Conservation (phyloP, 2,888 invertebrate genomes). For the Chalcis sispes region DNA sequence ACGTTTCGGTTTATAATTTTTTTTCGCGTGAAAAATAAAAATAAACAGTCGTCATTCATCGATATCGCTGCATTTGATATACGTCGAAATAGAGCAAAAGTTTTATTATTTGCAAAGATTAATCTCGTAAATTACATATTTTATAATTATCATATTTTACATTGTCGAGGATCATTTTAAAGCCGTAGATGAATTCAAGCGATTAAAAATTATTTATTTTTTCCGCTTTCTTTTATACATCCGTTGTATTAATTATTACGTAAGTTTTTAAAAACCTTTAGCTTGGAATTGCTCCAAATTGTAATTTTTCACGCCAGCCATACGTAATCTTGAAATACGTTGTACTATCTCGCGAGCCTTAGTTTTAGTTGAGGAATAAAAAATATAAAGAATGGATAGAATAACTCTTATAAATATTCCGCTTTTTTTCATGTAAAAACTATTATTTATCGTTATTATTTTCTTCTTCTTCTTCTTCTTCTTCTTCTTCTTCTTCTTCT, state of each 20-base stretch:
- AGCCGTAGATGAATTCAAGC: background rate
- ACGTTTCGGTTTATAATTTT: too few species aligned
- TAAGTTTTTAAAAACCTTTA: background rate
- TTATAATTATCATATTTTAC: background rate
- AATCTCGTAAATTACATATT: conserved; percentile 19
- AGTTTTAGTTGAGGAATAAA: too few species aligned
- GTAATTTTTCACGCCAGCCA: conserved; percentile 15
- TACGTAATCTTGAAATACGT: conserved; percentile 5
- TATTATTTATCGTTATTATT: too few species aligned
- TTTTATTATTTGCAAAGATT: conserved; percentile 3
- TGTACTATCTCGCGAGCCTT: too few species aligned
- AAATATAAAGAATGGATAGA: too few species aligned
- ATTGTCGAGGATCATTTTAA: background rate
- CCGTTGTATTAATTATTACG: conserved; percentile 13
- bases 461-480: too few species aligned
- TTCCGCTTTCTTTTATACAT: conserved; percentile 1
- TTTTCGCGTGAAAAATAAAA: too few species aligned
- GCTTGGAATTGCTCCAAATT: conserved; percentile 29
- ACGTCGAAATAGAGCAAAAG: background rate
- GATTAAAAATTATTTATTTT: conserved; percentile 9
- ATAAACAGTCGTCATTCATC: too few species aligned
- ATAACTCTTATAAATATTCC: too few species aligned
- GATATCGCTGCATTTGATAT: too few species aligned
- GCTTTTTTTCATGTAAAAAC: too few species aligned
- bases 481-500: too few species aligned